Evolutionary conservation across 2,113 vertebrate genomes (phyloP).

Genomic region (Mastomys coucha): DNA sequence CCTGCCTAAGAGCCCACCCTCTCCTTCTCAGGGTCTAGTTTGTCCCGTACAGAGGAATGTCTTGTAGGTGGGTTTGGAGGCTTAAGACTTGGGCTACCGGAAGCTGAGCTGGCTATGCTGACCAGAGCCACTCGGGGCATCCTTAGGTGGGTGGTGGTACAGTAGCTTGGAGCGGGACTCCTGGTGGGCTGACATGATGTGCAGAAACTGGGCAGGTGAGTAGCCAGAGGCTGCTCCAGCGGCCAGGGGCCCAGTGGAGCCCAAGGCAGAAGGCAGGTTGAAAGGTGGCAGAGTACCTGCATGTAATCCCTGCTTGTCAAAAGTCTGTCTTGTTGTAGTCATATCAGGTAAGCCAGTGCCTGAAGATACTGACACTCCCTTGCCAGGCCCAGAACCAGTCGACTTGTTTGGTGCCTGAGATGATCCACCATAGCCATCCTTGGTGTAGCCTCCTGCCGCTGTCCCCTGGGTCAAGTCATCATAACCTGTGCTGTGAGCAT

Average conservation of each 20-base stretch:
- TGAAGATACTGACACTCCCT: constrained; percentile 95
- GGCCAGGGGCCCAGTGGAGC: constrained; percentile 93
- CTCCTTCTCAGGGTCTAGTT: constrained; percentile 78
- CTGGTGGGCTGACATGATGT: constrained; percentile 96
- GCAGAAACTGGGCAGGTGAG: constrained; percentile 93
- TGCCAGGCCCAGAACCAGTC: constrained; percentile 93
- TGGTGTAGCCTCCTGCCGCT: constrained; percentile 94
- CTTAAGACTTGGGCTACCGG: constrained; percentile 91
- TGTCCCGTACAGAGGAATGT: constrained; percentile 91
- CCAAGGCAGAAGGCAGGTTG: constrained; percentile 79
- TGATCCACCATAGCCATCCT: constrained; percentile 95
- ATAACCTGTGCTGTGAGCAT: constrained; percentile 94
- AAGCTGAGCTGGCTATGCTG: constrained; percentile 89
- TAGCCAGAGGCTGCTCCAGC: constrained; percentile 94
- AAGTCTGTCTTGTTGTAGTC: constrained; percentile 97
- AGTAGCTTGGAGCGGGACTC: constrained; percentile 96
- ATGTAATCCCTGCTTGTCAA: constrained; percentile 98
- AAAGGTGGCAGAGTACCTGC: constrained; percentile 95
- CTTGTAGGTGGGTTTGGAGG: constrained; percentile 87
- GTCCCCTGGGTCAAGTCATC: constrained; percentile 96
- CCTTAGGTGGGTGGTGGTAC: constrained; percentile 91
- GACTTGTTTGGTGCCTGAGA: constrained; percentile 96
- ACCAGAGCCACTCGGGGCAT: constrained; percentile 87
- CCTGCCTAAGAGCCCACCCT: constrained; percentile 1
- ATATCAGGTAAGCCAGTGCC: constrained; percentile 95